phyloP scores from a whole-genome alignment of 2,113 vertebrate genomes.

The Nerophis ophidion region DNA sequence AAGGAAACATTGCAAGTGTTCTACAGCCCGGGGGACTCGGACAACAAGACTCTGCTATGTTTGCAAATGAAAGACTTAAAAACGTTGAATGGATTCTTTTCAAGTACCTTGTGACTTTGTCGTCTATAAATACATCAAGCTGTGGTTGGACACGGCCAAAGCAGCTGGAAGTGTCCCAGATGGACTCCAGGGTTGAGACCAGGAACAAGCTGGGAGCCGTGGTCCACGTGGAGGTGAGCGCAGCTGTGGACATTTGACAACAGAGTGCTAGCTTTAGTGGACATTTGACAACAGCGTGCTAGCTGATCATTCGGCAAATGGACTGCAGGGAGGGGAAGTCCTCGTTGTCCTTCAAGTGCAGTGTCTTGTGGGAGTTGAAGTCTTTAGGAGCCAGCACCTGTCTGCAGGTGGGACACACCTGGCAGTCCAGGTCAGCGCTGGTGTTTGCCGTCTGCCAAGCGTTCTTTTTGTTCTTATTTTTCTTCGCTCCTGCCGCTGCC shows the following conservation, averaged over 20 bases:
- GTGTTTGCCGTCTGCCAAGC: constrained; percentile 75
- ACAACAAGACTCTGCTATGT: too few species aligned
- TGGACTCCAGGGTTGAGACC: constrained; percentile 13
- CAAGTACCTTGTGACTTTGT: constrained; percentile 28
- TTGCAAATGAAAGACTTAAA: too few species aligned
- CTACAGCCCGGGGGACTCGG: too few species aligned
- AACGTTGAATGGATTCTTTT: constrained; percentile 8
- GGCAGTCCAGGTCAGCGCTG: constrained; percentile 81
- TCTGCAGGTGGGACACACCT: constrained; percentile 84
- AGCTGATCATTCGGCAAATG: constrained; percentile 89
- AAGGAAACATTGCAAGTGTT: too few species aligned
- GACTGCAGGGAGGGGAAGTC: constrained; percentile 95
- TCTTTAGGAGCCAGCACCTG: constrained; percentile 89
- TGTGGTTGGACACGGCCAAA: constrained; percentile 13
- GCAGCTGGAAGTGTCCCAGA: constrained; percentile 30
- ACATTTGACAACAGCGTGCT: constrained; percentile 47
- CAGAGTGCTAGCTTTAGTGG: neutral
- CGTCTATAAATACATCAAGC: constrained; percentile 33
- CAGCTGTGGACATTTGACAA: neutral
- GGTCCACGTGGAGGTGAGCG: neutral
- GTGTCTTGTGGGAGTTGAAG: constrained; percentile 81
- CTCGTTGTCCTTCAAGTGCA: constrained; percentile 78
- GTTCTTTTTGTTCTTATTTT: constrained; percentile 83
- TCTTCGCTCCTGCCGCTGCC: constrained; percentile 46
- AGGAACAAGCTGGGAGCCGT: constrained; percentile 3